Percentiles rank a stretch among this genome's conserved stretches.
phyloP scores from a whole-genome alignment of 1,140 invertebrate species.

The Magallana gigas region DNA sequence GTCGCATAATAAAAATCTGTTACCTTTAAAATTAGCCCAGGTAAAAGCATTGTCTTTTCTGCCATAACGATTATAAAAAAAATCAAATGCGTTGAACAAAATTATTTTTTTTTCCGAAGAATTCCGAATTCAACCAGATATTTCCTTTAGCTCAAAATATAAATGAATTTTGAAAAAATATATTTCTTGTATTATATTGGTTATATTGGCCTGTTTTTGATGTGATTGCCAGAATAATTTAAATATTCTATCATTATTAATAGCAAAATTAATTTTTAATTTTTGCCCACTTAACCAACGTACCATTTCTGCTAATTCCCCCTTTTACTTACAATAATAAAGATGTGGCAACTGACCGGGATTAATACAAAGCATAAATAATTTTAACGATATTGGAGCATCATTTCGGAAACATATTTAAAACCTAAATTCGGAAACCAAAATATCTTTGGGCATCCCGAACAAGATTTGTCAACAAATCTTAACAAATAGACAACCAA shows the following conservation, averaged over 20 bases:
- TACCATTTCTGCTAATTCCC: too few species aligned
- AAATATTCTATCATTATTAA: too few species aligned
- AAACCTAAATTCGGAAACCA: constrained; percentile 18
- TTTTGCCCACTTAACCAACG: too few species aligned
- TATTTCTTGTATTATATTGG: too few species aligned
- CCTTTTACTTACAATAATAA: not conserved
- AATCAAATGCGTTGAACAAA: not conserved
- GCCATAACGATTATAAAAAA: not conserved
- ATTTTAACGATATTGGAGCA: constrained; percentile 13
- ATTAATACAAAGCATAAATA: not conserved
- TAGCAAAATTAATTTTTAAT: too few species aligned
- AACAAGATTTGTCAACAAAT: constrained; percentile 30
- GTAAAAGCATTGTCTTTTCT: constrained; percentile 16
- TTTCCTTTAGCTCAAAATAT: too few species aligned
- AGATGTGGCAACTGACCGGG: not conserved
- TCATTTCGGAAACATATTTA: constrained; percentile 26
- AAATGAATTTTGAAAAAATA: too few species aligned
- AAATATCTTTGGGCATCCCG: constrained; percentile 12
- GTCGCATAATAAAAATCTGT: constrained; percentile 33
- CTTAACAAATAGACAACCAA: constrained; percentile 31
- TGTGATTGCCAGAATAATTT: too few species aligned
- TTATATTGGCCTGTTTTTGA: too few species aligned
- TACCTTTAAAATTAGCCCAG: constrained; percentile 1
- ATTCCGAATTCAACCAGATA: too few species aligned
- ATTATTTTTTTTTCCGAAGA: constrained; percentile 3